Percentiles rank a stretch among this genome's conserved stretches.
These are phyloP conservation scores for Eucidaris tribuloides DNA, from an alignment of 35 echinoderm and acorn worm genomes.

Conservation along the genomic window DNA sequence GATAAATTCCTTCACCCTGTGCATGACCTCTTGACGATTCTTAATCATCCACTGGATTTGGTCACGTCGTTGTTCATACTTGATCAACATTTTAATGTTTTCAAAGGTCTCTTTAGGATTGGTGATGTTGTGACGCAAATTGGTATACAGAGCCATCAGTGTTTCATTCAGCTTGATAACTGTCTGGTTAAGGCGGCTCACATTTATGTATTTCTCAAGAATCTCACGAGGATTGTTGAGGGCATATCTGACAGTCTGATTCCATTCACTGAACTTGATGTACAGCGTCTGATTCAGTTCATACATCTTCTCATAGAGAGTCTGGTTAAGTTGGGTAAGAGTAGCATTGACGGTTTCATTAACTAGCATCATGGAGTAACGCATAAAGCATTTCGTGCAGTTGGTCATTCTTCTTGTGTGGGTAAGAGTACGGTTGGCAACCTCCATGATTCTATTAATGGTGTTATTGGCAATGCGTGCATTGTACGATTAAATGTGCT, in stretches of 20 bases:
- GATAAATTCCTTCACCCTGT: not conserved
- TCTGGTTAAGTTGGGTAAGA: not conserved
- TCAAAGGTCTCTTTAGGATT: conserved; percentile 42
- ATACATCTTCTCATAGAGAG: not conserved
- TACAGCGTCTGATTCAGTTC: not conserved
- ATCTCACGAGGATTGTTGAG: conserved; percentile 55
- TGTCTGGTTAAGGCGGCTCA: conserved; percentile 24
- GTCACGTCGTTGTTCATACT: not conserved
- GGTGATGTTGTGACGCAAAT: conserved; percentile 19
- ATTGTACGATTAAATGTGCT: conserved; percentile 15
- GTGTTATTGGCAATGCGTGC: conserved; percentile 25
- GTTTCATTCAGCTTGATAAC: conserved; percentile 34
- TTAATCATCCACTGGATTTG: not conserved
- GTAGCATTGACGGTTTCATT: not conserved
- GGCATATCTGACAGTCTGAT: conserved; percentile 35
- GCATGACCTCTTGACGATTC: not conserved
- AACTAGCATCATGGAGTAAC: not conserved
- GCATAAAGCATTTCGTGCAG: conserved; percentile 31
- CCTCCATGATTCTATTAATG: conserved; percentile 36
- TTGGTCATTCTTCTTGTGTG: conserved; percentile 21
- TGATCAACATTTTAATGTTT: conserved; percentile 40
- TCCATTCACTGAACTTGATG: not conserved
- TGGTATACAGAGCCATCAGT: not conserved
- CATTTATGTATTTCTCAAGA: conserved; percentile 35
- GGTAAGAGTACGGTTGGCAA: conserved; percentile 3